Evolutionary conservation across 2,113 vertebrate genomes (phyloP), one percentile per base, ranked within the genome.

Genomic region (Erpornis zantholeuca): DNA sequence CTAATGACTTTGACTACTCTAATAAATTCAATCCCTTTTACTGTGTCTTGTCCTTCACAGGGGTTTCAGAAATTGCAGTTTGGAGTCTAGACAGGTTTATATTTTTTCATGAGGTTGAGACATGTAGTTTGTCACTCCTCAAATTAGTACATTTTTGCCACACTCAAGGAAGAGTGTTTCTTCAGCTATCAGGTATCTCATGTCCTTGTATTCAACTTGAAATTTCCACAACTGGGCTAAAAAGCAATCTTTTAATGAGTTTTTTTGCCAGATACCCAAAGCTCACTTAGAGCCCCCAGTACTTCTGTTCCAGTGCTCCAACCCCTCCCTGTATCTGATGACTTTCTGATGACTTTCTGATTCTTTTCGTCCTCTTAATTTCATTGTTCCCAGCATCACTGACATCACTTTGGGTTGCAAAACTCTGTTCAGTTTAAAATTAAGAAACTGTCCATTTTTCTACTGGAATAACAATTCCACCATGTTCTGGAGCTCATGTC

Each of bases 321-420:
- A 4, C 6, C 0, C 3, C 1, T 1, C 4, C 8, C 19, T 3
- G 3, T 11, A 33, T 20, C 33, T 42, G 15, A 42, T 47, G 10
- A 16, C 56, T 56, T 56, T 20, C 33, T 42, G 15, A 42, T 47
- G 10, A 16, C 56, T 56, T 56, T 66, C 42, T 44, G n/a, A 35
- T 23, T 59, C 6, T 15, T 44, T 7, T 16, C 23, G 15, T 61
- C 52, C 40, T 64, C 29, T 61, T 61, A 20, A 54, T 73, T 78
- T 57, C 14, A 21, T 33, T 64, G 9, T 9, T 89, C n/a, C 12
- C 3, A 3, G 11, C 20, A 49, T 28, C 44, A 35, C 13, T 0
- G 2, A 33, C 40, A 33, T 18, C 21, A 15, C 40, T 47, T n/a
- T 5, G 23, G 15, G 11, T 45, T 54, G 53, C 33, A 45, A 45